A percentile compares a stretch with the other conserved stretches of the same genome.
These are phyloP conservation scores for Crossaster papposus DNA, from an alignment of 53 echinoderm and acorn worm genomes.

Conservation along the genomic window DNA sequence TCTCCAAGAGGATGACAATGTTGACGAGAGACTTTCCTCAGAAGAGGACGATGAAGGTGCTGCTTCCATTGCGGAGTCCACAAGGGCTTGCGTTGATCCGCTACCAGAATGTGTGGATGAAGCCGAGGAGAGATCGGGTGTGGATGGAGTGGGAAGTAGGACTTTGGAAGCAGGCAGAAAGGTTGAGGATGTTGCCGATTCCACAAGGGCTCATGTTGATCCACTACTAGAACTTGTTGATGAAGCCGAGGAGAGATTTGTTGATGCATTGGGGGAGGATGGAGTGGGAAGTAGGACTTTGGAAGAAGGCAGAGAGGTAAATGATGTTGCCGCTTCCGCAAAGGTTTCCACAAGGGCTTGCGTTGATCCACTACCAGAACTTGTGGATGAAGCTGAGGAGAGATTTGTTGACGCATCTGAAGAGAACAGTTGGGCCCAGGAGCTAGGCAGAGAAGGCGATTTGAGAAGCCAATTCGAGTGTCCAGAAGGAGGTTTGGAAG, in stretches of 20 bases:
- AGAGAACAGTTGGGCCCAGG: not conserved
- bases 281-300: not conserved
- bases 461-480: slow-evolving; percentile 20
- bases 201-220: not conserved
- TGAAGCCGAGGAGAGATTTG: not conserved
- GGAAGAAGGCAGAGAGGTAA: slow-evolving; percentile 7
- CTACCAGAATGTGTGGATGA: not conserved
- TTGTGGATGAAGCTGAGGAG: not conserved
- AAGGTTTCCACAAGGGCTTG: not conserved
- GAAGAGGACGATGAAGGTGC: not conserved
- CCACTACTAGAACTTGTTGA: not conserved
- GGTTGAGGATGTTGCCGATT: slow-evolving; percentile 1
- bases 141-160: too few relatives aligned
- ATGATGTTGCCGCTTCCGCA: not conserved
- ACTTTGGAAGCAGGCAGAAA: not conserved
- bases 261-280: not conserved
- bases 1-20: slow-evolving; percentile 43
- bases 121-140: not conserved
- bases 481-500: slow-evolving; percentile 34
- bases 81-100: not conserved
- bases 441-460: slow-evolving; percentile 14
- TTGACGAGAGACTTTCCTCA: slow-evolving; percentile 41
- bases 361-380: not conserved
- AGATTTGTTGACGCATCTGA: not conserved
- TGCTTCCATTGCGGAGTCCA: slow-evolving; percentile 7